A percentile compares a stretch with the other conserved stretches of the same genome.
phyloP scores from a whole-genome alignment of 2,797 vertebrate species.

The Pitangus sulphuratus region DNA sequence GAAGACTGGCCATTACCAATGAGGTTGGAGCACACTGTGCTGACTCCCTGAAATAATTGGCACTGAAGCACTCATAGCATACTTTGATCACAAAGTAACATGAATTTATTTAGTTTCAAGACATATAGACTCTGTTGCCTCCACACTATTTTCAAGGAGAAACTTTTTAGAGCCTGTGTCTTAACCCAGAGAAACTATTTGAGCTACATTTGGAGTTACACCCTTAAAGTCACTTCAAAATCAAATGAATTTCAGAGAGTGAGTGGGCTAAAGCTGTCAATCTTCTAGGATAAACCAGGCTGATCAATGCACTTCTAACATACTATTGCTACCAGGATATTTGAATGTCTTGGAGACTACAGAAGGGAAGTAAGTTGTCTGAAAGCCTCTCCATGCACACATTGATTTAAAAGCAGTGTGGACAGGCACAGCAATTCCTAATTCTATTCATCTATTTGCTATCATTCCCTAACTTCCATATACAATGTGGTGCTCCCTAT shows the following conservation, averaged over 20 bases:
- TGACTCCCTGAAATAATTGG: background rate
- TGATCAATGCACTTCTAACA: background rate
- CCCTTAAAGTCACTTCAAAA: background rate
- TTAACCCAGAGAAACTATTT: background rate
- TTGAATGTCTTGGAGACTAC: background rate
- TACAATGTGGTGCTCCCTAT: background rate
- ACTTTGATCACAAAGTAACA: background rate
- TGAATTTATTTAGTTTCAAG: background rate
- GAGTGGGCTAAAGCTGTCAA: background rate
- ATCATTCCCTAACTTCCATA: background rate
- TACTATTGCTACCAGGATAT: background rate
- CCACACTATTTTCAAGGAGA: background rate
- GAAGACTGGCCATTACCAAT: no score
- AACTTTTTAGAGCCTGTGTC: background rate
- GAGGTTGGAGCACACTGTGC: background rate
- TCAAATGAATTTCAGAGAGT: accelerated
- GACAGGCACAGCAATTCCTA: background rate
- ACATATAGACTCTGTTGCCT: background rate
- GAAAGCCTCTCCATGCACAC: background rate
- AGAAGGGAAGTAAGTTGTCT: background rate
- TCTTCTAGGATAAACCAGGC: background rate
- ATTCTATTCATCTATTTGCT: background rate
- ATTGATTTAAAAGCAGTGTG: background rate
- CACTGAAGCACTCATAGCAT: background rate
- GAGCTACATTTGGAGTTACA: background rate